Evolutionary conservation across 2,113 vertebrate species (phyloP), one percentile per base, ranked within the genome.

Genomic region (Otus sunia): DNA sequence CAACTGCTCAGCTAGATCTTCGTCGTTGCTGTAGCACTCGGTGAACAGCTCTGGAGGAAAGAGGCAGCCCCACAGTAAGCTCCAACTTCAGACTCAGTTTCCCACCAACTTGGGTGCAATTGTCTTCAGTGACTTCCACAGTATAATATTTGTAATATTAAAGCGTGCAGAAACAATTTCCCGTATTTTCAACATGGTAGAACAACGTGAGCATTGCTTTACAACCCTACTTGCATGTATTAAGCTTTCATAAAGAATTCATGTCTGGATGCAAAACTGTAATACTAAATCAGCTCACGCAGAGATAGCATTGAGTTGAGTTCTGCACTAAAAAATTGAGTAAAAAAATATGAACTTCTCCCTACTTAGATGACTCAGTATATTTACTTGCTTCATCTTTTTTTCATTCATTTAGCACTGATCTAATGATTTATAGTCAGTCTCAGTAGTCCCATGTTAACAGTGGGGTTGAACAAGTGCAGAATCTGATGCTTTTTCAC

Each of bases 1-100:
- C 95, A 99, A 97, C 96, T 98, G 99, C 95, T 98, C 98, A 2
- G 99, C 99, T 15, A 99, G 95, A 3, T 98, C 98, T 32, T 98
- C 97, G 0, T 99, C 98, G 0, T 72, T 98, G 94, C 96, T 98
- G 96, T 99, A 98, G 83, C 99, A 99, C 96, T 99, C 98, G 0
- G 97, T 99, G 97, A 99, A 99, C 59, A 99, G 98, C 88, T 98
- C 98, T 98, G 86, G 26, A 94, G 23, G 34, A 87, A 88, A 92
- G 17, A 75, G 81, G 66, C 45, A 78, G n/a, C 3, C 60, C 37
- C 47, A 85, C 30, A 20, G 12, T 71, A 39, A 92, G 63, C 41
- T 50, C 39, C n/a, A 78, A 0, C 59, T 36, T 78, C 76, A 73
- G 22, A 45, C 25, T 69, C 49, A 4, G 3, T 18, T 32, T 66